A percentile compares a stretch with the other conserved stretches of the same genome.
Evolutionary conservation across 2,113 vertebrate species (phyloP).

Genomic region (Pelusios castaneus): DNA sequence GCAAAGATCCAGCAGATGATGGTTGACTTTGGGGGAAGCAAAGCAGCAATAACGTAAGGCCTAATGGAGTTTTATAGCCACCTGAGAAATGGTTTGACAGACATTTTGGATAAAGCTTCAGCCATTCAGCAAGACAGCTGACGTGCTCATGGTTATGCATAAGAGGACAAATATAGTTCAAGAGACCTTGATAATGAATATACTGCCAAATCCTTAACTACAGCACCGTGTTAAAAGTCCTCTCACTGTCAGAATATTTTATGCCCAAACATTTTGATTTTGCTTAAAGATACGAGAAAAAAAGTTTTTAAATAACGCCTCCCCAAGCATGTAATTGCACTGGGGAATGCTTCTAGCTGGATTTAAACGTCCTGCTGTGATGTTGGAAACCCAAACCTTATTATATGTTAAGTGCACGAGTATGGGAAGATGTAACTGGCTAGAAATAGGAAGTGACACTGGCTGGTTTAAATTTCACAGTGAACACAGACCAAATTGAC

Average conservation of each 20-base stretch:
- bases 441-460: background rate
- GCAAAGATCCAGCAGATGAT: background rate
- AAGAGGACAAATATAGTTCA: background rate
- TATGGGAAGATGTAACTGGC: fast-evolving
- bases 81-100: background rate
- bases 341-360: background rate
- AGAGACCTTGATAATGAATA: background rate
- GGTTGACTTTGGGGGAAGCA: background rate
- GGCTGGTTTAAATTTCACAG: background rate
- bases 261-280: fast-evolving
- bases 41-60: background rate
- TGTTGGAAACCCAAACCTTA: fast-evolving
- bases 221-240: fast-evolving
- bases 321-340: background rate
- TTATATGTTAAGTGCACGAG: background rate
- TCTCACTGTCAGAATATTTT: fast-evolving
- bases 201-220: background rate
- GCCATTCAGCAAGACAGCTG: background rate
- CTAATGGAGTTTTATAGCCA: background rate
- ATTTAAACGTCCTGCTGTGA: background rate
- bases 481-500: background rate
- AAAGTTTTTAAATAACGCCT: fast-evolving
- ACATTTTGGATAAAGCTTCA: background rate
- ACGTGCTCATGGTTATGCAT: fast-evolving
- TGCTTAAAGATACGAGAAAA: fast-evolving